Evolutionary conservation across 53 echinoderm and acorn worm genomes (phyloP), one percentile per base, ranked within the genome.

Genomic region (Pentamera pediparva): DNA sequence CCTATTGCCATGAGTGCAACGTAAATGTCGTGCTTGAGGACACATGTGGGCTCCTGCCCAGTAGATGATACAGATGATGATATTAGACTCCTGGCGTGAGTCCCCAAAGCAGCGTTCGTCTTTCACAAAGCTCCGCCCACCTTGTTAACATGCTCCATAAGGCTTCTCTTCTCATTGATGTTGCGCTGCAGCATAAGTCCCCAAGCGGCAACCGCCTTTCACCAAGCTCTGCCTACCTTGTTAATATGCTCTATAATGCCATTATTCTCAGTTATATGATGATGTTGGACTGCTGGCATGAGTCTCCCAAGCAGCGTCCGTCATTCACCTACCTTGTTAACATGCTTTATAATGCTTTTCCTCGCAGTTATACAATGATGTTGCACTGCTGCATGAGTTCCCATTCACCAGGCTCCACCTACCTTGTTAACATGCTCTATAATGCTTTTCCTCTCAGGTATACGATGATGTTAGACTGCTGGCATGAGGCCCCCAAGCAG

Each of bases 391-490:
- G 12, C n/a, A n/a, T 18, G n/a, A 45, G n/a, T 0, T 45, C n/a
- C 13, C 1, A 45, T 45, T 15, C 1, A 45, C 1, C 1, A 45
- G n/a, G 47, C 13, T 15, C n/a, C n/a, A 15, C n/a, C 13, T 18
- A 15, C 12, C n/a, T 45, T 45, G 1, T 45, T 12, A 1, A n/a
- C 1, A 45, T 45, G 12, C n/a, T 45, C 13, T 45, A 15, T 45
- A 15, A 45, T 45, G 1, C n/a, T n/a, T n/a, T 1, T 45, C 12
- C 12, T 61, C 37, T 27, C 60, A 93, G 95, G 19, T 90, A 90
- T 61, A 77, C 79, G 58, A 82, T 96, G 26, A 91, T 96, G 96
- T 64, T 79, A 29, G 72, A 82, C 9, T 88, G 83, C 40, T 96
- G 91, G 96, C 71, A 78, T 75, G 86, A 83, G 6, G 79, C 70